Evolutionary conservation across 2,113 vertebrate genomes (phyloP).

Genomic region (Rhynchomys soricoides): DNA sequence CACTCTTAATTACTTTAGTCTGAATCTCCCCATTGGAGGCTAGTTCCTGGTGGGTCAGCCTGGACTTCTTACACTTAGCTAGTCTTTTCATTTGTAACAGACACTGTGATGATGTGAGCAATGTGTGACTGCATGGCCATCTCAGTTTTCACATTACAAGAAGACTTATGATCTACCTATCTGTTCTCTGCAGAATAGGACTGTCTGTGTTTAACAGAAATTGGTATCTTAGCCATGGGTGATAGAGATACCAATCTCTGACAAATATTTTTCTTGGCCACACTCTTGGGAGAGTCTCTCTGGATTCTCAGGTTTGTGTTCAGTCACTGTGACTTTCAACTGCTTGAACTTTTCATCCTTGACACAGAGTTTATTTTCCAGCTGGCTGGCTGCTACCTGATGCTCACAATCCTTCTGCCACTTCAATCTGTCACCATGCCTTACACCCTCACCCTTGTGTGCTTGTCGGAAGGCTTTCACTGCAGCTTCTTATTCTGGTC

Average conservation of each 20-base stretch:
- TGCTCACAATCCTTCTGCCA: conserved; percentile 97
- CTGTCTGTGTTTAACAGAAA: conserved; percentile 88
- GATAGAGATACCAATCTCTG: conserved; percentile 91
- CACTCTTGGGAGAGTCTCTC: conserved; percentile 90
- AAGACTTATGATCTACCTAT: conserved; percentile 96
- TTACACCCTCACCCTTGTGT: conserved; percentile 90
- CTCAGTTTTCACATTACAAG: conserved; percentile 90
- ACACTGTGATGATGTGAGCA: conserved; percentile 92
- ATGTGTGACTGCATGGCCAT: conserved; percentile 94
- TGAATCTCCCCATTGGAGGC: conserved; percentile 96
- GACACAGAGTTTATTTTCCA: conserved; percentile 98
- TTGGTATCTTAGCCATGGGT: conserved; percentile 82
- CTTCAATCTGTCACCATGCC: conserved; percentile 92
- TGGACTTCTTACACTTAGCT: conserved; percentile 95
- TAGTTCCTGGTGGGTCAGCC: conserved; percentile 96
- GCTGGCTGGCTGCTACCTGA: conserved; percentile 92
- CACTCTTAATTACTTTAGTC: conserved; percentile 96
- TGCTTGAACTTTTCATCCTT: conserved; percentile 99
- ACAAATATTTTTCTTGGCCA: conserved; percentile 84
- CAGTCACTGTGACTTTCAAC: conserved; percentile 95
- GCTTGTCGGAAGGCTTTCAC: conserved; percentile 91
- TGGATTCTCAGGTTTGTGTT: conserved; percentile 87
- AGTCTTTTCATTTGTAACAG: conserved; percentile 91
- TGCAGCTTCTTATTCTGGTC: conserved; percentile 91
- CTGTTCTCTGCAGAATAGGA: conserved; percentile 93